Evolutionary conservation across 2,888 invertebrate genomes (phyloP).

Genomic region (Watsonalla cultraria): DNA sequence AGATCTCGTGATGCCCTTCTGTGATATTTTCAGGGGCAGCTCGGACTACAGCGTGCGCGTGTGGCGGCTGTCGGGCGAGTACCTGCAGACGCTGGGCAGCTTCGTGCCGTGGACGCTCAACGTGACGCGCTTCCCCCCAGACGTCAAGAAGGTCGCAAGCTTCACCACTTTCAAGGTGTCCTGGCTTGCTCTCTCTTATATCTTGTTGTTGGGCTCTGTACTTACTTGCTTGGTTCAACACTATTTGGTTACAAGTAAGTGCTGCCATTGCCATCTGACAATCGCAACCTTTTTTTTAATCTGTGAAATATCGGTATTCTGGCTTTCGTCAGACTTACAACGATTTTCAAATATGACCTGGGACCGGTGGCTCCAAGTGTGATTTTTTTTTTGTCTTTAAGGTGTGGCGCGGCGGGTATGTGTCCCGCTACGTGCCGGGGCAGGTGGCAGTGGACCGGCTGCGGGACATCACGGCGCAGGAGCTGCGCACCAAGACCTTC

Average conservation of each 20-base stretch:
- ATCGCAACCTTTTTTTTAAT: no score
- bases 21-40: conserved; percentile 71
- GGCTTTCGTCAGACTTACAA: no score
- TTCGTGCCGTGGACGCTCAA: conserved; percentile 80
- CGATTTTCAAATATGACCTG: no score
- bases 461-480: conserved; percentile 60
- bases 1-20: no score
- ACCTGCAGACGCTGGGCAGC: conserved; percentile 87
- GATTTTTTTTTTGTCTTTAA: conserved; percentile 13
- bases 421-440: conserved; percentile 73
- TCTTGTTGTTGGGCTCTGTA: no score
- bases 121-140: conserved; percentile 82
- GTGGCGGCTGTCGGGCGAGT: conserved; percentile 85
- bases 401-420: conserved; percentile 70
- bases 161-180: conserved; percentile 86
- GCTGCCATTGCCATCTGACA: no score
- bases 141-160: conserved; percentile 85
- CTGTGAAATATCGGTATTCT: no score
- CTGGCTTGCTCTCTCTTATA: no score
- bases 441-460: conserved; percentile 59
- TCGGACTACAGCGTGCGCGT: conserved; percentile 85
- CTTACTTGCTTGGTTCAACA: no score
- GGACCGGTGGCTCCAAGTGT: no score
- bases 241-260: no score
- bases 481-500: conserved; percentile 65